These are phyloP conservation scores for Leptosomus discolor DNA, from an alignment of 2,113 vertebrate species.

Conservation along the genomic window DNA sequence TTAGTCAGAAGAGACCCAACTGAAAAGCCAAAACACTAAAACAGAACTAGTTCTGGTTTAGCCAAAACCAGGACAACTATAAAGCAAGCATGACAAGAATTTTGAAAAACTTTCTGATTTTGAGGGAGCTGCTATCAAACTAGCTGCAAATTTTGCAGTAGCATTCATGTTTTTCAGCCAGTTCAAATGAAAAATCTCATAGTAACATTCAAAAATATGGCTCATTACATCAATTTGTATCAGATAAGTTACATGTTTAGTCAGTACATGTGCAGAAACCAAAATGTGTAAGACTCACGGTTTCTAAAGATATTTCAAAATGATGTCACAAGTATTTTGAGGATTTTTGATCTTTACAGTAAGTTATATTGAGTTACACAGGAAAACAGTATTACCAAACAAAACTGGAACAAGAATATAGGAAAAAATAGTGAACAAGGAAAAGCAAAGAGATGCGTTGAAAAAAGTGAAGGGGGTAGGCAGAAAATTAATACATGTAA, in stretches of 20 bases:
- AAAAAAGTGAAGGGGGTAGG: not conserved
- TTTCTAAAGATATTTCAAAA: not conserved
- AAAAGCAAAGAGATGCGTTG: not conserved
- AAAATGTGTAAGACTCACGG: not conserved
- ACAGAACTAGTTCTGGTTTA: too few relatives aligned
- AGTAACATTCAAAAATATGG: not conserved
- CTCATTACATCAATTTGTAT: not conserved
- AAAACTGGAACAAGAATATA: not conserved
- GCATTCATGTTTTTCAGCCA: not conserved
- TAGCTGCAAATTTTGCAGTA: not conserved
- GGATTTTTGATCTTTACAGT: not conserved
- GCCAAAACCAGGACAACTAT: too few relatives aligned
- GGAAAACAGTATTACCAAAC: not conserved
- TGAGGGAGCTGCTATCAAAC: not conserved
- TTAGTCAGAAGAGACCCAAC: too few relatives aligned
- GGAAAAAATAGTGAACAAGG: not conserved
- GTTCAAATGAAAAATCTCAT: not conserved
- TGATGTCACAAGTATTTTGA: accelerated
- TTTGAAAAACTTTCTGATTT: not conserved
- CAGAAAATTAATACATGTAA: not conserved
- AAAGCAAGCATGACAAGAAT: not conserved
- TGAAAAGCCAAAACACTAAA: too few relatives aligned
- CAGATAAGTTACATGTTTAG: not conserved
- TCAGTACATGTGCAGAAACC: not conserved
- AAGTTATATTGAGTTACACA: not conserved